Base-by-base conservation (phyloP, 2,113 vertebrate species). In the Ciconia maguari region DNA sequence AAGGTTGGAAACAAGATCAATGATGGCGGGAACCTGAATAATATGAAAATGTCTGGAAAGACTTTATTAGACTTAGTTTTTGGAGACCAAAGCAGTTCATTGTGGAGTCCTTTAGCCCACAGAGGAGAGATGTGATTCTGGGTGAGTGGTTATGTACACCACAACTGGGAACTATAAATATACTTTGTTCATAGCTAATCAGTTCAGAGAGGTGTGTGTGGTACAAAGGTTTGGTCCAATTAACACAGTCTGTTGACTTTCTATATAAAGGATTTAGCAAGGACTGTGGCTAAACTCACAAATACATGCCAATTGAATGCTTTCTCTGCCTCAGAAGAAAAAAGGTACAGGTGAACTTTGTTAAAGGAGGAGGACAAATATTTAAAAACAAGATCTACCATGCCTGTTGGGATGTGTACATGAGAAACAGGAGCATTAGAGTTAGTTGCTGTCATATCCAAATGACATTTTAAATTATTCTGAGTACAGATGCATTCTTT, bases 181-280 rank as follows among this genome's bases (percentile, higher is more conserved):
- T 29, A 58, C 46, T 86, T 91, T 92, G 6, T 70, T 93, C 72
- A 54, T 76, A 94, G 89, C 42, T 95, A 86, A 94, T 89, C 72
- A 86, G 80, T 90, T 95, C 46, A 34, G 80, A 72, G 61, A 82
- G n/a, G 74, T 38, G 22, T 70, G 27, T 77, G 36, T 70, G 38
- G 30, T 77, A 46, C 57, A 83, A 92, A 91, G 72, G 86, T 66
- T 86, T 57, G 66, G 60, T 87, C 48, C 83, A 81, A 83, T 92
- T 95, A 95, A 92, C 61, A 87, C n/a, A 81, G 76, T 78, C 68
- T 87, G 49, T 90, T 96, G 83, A 94, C 68, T 94, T 95, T 87
- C 79, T 76, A 11, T 79, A 61, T 52, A 81, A 30, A 74, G 38
- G 54, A 77, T 88, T 92, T 94, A 87, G 26, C 36, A 89, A 94